phyloP scores from a whole-genome alignment of 2,113 vertebrate genomes.

The Chunga burmeisteri region DNA sequence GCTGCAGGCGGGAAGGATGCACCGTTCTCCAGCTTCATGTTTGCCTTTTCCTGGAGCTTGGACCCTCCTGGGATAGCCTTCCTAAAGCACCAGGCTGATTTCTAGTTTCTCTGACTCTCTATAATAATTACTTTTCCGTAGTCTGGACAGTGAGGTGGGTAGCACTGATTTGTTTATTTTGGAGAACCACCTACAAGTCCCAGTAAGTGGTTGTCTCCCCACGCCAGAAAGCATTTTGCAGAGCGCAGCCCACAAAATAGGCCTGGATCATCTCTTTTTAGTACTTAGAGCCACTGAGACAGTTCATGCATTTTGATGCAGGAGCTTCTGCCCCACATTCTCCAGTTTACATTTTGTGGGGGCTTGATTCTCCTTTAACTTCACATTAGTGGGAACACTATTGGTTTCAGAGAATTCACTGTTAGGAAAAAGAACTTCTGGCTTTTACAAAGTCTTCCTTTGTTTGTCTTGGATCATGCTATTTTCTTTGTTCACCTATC shows the following conservation, averaged over 20 bases:
- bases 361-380: background rate
- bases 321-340: background rate
- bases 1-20: background rate
- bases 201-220: background rate
- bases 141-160: background rate
- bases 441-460: background rate
- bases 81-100: background rate
- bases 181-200: background rate
- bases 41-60: background rate
- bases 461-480: background rate
- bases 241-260: background rate
- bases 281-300: too few relatives aligned
- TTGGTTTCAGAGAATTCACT: background rate
- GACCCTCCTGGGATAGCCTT: background rate
- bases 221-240: background rate
- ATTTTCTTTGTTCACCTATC: background rate
- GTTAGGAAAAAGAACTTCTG: background rate
- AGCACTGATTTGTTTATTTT: background rate
- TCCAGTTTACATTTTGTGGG: background rate
- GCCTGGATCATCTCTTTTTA: background rate
- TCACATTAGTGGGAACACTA: background rate
- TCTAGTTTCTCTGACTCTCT: background rate
- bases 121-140: background rate
- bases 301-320: background rate
- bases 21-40: background rate